phyloP scores from a whole-genome alignment of 2,113 vertebrate species.

The Brachypodius melanocephalos region DNA sequence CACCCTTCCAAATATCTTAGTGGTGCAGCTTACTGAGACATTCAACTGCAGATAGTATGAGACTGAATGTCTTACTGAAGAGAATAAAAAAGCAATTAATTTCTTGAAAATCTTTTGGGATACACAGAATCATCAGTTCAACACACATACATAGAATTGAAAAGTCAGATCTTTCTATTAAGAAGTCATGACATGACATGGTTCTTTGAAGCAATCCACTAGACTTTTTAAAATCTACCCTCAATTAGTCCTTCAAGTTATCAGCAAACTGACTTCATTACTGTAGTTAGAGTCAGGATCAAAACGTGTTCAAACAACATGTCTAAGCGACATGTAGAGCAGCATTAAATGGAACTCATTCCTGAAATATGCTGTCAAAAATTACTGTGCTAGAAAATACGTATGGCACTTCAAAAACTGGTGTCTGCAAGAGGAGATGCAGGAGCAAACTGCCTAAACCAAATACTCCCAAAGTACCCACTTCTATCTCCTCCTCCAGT shows the following conservation, averaged over 20 bases:
- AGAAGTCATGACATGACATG: neutral
- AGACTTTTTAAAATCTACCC: neutral
- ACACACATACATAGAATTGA: neutral
- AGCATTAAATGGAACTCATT: neutral
- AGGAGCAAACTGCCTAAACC: neutral
- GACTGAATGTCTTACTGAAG: neutral
- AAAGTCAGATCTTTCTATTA: neutral
- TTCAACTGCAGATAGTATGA: neutral
- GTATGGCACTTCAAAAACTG: neutral
- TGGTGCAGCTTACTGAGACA: neutral
- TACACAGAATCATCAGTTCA: neutral
- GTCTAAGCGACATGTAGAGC: neutral
- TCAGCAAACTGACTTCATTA: neutral
- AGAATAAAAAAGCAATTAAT: neutral
- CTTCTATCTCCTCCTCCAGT: neutral
- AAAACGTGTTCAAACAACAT: neutral
- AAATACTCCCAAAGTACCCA: neutral
- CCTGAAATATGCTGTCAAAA: neutral
- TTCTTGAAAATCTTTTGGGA: neutral
- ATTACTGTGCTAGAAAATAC: fast-evolving
- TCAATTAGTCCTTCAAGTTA: neutral
- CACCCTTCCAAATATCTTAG: neutral
- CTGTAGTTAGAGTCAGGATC: neutral
- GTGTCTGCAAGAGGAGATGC: neutral
- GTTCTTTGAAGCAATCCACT: neutral